Base-by-base conservation (phyloP, 2,113 vertebrate species). In the Protomyctophum bolini region DNA sequence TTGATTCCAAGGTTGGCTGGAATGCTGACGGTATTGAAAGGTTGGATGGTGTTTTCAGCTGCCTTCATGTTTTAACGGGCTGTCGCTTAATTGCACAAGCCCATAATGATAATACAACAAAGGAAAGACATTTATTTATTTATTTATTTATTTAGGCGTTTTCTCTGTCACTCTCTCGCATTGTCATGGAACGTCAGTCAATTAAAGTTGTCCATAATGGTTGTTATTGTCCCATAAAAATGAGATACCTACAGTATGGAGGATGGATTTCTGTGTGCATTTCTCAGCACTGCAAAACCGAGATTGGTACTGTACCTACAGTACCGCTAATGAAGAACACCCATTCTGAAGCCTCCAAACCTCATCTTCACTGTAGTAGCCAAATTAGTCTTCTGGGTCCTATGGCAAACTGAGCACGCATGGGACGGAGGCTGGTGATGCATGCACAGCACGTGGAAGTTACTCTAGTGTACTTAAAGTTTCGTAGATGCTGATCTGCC, bases 401-500 rank as follows among this genome's bases (percentile, higher is more conserved):
- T 77, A 66, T 63, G 84, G 84, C 80, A 83, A 41, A 81, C 81
- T 8, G 49, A 70, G 65, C 61, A 60, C 71, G 75, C 72, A 6
- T n/a, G 70, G 79, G 74, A 83, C 74, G 66, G 59, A 60, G 68
- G 49, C 8, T 49, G 75, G 73, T 73, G 77, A 21, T 21, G 64
- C 72, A 77, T 41, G 33, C 33, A 75, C 5, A 63, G 68, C 62
- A 12, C 21, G 21, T 21, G 62, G 63, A 75, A 82, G 66, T 7
- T n/a, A 76, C 21, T 21, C 21, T 21, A 79, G 78, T 80, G 72
- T 78, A 78, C 80, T 70, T 88, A 68, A 6, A 60, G 49, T 84
- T 83, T 76, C 80, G 79, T 70, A 65, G 77, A 88, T 75, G 83
- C 60, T 81, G 81, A 84, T 86, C 83, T 86, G 88, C 82, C 84